A percentile compares a stretch with the other conserved stretches of the same genome.
These are phyloP conservation scores for Pantherophis alleghaniensis DNA, from an alignment of 2,797 vertebrate genomes.

Conservation along the genomic window DNA sequence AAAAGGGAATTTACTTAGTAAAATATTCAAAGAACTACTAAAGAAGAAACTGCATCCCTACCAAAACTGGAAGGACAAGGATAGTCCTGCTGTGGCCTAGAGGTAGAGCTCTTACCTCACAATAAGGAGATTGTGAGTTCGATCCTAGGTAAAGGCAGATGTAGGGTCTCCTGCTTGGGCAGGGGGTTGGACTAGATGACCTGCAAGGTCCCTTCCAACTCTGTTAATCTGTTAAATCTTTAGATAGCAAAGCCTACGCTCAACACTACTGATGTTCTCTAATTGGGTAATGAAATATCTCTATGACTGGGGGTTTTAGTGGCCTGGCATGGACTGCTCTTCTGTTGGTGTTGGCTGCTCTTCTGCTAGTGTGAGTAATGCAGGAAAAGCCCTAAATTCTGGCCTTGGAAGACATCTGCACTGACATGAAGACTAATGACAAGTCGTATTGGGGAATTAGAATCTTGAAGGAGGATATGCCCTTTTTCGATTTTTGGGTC, in stretches of 20 bases:
- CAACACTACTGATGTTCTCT: background rate
- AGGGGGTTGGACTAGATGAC: too few species aligned
- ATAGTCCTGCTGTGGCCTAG: too few species aligned
- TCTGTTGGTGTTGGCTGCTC: background rate
- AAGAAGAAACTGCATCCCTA: background rate
- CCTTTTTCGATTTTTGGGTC: background rate
- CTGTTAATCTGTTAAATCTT: too few species aligned
- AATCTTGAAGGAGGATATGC: background rate
- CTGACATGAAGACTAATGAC: background rate
- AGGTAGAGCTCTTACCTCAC: too few species aligned
- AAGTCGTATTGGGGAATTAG: background rate
- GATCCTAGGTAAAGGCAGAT: too few species aligned
- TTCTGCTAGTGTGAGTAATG: background rate
- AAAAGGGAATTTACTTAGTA: background rate
- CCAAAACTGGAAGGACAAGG: background rate
- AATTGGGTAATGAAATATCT: background rate
- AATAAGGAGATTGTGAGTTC: too few species aligned
- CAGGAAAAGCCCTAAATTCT: background rate
- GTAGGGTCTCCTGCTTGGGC: too few species aligned
- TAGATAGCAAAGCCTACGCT: background rate
- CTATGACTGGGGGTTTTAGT: background rate
- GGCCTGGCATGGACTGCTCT: background rate
- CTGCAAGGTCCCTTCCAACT: too few species aligned
- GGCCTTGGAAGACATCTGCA: background rate
- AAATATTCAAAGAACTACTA: background rate